These are phyloP conservation scores for Julus scandinavius DNA, from an alignment of 2,888 invertebrate species.

Conservation along the genomic window DNA sequence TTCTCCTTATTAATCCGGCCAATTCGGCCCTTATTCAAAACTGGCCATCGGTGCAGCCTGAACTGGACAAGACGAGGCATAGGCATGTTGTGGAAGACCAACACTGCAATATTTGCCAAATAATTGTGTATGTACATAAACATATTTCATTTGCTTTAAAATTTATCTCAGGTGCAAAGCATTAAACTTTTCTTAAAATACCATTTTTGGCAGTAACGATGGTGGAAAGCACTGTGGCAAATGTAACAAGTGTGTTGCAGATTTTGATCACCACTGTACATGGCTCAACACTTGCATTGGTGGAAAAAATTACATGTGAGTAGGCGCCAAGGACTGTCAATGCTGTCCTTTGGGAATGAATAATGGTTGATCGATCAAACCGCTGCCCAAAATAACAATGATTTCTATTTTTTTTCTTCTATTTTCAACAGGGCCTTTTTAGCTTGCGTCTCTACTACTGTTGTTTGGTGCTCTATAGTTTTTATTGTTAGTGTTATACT, in stretches of 20 bases:
- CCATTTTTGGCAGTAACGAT: constrained; percentile 61
- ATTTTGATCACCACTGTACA: constrained; percentile 98
- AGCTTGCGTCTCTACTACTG: constrained; percentile 51
- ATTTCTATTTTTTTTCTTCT: neutral
- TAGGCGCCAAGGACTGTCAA: neutral
- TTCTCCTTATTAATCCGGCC: constrained; percentile 87
- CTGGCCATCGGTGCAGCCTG: constrained; percentile 69
- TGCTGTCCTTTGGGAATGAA: neutral
- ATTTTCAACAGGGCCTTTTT: constrained; percentile 47
- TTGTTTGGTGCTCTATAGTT: constrained; percentile 54
- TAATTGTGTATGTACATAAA: constrained; percentile 49
- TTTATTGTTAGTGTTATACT: constrained; percentile 52
- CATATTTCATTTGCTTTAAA: neutral
- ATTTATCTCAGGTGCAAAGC: no score
- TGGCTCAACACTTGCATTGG: constrained; percentile 99
- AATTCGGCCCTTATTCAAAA: constrained; percentile 77
- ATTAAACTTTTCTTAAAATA: neutral
- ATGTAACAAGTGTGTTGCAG: constrained; percentile 95
- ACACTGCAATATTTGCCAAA: constrained; percentile 85
- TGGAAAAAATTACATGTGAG: constrained; percentile 78
- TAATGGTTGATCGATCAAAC: neutral
- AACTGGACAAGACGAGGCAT: constrained; percentile 87
- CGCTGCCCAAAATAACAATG: neutral
- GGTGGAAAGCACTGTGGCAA: constrained; percentile 88
- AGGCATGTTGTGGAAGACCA: constrained; percentile 95